Evolutionary conservation across 2,888 invertebrate genomes (phyloP).

Genomic region (Clostera curtula): DNA sequence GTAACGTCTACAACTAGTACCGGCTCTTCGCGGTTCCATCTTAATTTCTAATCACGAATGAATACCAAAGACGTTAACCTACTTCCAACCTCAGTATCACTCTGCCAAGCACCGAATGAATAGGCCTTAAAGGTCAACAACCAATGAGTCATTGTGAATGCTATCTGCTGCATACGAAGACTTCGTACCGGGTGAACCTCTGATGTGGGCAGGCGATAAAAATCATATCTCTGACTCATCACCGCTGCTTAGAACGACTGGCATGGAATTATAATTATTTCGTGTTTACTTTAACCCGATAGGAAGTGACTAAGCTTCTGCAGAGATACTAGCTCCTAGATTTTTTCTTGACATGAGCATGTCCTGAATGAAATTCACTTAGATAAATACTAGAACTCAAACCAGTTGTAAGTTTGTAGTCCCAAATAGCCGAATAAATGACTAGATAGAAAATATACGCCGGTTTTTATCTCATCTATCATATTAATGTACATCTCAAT

Average conservation of each 20-base stretch:
- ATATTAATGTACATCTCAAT: slow-evolving; percentile 10
- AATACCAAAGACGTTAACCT: slow-evolving; percentile 19
- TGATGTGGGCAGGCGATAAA: slow-evolving; percentile 23
- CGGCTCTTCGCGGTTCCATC: too few species aligned
- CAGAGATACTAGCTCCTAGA: too few species aligned
- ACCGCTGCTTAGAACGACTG: slow-evolving; percentile 1
- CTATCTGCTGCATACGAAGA: slow-evolving; percentile 26
- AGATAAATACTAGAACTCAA: too few species aligned
- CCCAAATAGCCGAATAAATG: too few species aligned
- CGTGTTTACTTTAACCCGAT: background rate
- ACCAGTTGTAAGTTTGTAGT: too few species aligned
- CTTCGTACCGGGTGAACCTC: slow-evolving; percentile 22
- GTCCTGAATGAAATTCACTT: too few species aligned
- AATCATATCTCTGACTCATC: slow-evolving; percentile 20
- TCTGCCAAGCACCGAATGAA: slow-evolving; percentile 16
- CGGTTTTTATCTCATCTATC: too few species aligned
- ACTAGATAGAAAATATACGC: too few species aligned
- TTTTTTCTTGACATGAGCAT: too few species aligned
- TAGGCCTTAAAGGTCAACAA: slow-evolving; percentile 39
- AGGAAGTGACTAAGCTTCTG: too few species aligned
- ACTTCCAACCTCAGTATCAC: slow-evolving; percentile 17
- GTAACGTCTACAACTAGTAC: too few species aligned
- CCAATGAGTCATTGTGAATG: slow-evolving; percentile 40
- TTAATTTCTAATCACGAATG: slow-evolving; percentile 6
- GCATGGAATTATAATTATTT: background rate